Percentiles rank a stretch among this genome's conserved stretches.
These are phyloP conservation scores for Vulpes ferrilata DNA, from an alignment of 2,113 vertebrate species.

Conservation along the genomic window DNA sequence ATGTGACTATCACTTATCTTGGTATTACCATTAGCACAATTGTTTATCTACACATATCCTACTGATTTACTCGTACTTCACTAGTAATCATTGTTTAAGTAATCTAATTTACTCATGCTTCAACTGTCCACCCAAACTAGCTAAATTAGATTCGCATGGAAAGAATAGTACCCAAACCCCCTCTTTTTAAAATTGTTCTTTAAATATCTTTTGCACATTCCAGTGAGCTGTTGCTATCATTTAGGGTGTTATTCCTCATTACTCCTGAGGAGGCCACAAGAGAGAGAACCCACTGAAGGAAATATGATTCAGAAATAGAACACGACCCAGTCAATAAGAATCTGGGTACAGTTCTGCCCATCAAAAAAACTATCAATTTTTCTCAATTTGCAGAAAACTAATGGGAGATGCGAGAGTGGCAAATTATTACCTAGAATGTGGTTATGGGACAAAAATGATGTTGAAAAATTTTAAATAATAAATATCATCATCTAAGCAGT, in stretches of 20 bases:
- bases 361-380: slow-evolving; percentile 28
- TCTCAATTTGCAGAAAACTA: slow-evolving; percentile 38
- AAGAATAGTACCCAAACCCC: neutral
- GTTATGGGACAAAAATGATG: neutral
- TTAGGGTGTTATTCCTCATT: neutral
- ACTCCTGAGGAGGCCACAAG: neutral
- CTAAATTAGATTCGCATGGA: neutral
- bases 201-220: neutral
- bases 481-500: neutral
- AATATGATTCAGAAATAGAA: slow-evolving; percentile 46
- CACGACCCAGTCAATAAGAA: slow-evolving; percentile 1
- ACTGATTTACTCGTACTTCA: neutral
- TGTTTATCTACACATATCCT: neutral
- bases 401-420: neutral
- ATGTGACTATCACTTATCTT: neutral
- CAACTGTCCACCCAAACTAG: neutral
- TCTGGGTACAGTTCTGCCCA: neutral
- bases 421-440: neutral
- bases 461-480: neutral
- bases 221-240: neutral
- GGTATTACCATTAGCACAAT: neutral
- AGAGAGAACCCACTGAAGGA: neutral
- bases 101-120: neutral
- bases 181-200: neutral
- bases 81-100: neutral